Evolutionary conservation across 23 tunicate genomes (phyloP).

Genomic region (Halocynthia roretzi): DNA sequence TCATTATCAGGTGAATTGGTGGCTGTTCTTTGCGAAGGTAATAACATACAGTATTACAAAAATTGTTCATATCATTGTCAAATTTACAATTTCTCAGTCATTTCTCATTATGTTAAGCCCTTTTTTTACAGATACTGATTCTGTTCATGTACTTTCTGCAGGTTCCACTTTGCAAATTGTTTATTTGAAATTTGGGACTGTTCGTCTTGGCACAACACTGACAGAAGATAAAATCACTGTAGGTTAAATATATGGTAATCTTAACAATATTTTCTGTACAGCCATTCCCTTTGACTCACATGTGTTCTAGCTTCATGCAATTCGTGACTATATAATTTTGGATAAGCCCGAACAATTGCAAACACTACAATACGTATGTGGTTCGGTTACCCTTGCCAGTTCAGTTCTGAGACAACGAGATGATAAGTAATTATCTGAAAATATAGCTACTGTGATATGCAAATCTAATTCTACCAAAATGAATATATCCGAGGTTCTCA

Average conservation of each 20-base stretch:
- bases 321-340: background rate
- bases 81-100: background rate
- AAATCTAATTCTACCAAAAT: too few species aligned
- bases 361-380: background rate
- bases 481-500: too few species aligned
- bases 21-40: constrained; percentile 1
- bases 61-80: background rate
- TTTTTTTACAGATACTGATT: background rate
- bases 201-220: background rate
- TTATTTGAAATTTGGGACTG: background rate
- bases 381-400: constrained; percentile 3
- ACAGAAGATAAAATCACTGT: too few species aligned
- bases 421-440: too few species aligned
- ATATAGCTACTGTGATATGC: too few species aligned
- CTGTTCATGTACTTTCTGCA: too few species aligned
- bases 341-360: constrained; percentile 7
- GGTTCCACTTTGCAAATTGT: background rate
- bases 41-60: background rate
- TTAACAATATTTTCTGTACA: background rate
- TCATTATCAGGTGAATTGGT: background rate
- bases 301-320: background rate
- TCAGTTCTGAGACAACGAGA: constrained; percentile 3
- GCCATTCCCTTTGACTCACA: background rate
- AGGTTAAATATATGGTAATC: background rate
- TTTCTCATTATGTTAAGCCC: background rate